phyloP scores from a whole-genome alignment of 1,140 invertebrate genomes.

The Pararge aegeria region DNA sequence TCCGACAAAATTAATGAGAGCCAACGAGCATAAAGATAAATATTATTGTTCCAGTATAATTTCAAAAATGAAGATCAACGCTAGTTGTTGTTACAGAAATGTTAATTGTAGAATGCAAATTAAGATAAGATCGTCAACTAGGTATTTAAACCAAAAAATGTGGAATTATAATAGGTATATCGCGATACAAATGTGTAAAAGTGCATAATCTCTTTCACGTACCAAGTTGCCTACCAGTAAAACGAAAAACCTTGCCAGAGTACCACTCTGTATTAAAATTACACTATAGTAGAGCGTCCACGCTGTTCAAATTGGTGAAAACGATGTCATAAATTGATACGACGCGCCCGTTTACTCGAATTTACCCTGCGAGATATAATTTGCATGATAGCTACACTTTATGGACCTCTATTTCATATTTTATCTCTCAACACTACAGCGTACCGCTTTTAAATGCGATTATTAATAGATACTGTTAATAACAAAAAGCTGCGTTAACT shows the following conservation, averaged over 20 bases:
- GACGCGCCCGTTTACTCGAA: slow-evolving; percentile 20
- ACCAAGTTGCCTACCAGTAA: too few relatives aligned
- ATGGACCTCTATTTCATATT: slow-evolving; percentile 20
- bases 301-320: slow-evolving; percentile 20
- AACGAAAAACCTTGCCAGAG: slow-evolving; percentile 10
- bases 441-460: slow-evolving; percentile 11
- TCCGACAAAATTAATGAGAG: slow-evolving; percentile 34
- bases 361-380: slow-evolving; percentile 24
- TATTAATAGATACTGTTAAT: slow-evolving; percentile 13
- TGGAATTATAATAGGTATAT: too few relatives aligned
- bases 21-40: slow-evolving; percentile 32
- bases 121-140: too few relatives aligned
- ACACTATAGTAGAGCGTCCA: slow-evolving; percentile 4
- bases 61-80: slow-evolving; percentile 15
- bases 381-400: slow-evolving; percentile 23
- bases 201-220: too few relatives aligned
- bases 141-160: too few relatives aligned
- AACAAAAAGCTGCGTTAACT: background rate
- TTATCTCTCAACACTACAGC: slow-evolving; percentile 18
- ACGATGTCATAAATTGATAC: slow-evolving; percentile 23
- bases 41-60: background rate
- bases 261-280: slow-evolving; percentile 6
- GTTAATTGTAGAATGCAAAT: too few relatives aligned
- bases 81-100: slow-evolving; percentile 1
- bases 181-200: too few relatives aligned